Conservation (phyloP, 2,113 vertebrate species). For the Loxodonta africana region DNA sequence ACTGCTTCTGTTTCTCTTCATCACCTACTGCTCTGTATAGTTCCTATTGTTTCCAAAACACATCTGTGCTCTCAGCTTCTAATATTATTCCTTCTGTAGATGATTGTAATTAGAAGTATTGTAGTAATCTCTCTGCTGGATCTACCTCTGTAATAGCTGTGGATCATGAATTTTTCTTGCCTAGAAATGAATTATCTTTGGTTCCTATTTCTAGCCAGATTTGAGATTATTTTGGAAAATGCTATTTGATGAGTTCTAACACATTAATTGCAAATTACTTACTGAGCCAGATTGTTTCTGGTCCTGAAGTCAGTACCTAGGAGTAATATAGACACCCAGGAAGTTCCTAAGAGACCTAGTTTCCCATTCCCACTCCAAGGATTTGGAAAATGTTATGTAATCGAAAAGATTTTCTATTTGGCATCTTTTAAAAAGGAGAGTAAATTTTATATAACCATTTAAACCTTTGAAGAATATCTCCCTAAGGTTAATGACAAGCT, state of each 20-base stretch:
- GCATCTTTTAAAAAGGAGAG: neutral
- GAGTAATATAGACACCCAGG: neutral
- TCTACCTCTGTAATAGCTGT: neutral
- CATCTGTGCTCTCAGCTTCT: neutral
- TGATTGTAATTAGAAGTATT: neutral
- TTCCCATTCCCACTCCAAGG: neutral
- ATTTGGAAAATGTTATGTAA: constrained; percentile 26
- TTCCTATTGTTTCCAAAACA: neutral
- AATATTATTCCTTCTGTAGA: constrained; percentile 12
- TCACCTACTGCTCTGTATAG: neutral
- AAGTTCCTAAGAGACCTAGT: neutral
- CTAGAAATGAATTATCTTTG: neutral
- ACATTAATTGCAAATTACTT: neutral
- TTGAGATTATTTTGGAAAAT: constrained; percentile 35
- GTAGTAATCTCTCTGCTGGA: neutral
- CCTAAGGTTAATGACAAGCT: neutral
- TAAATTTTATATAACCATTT: neutral
- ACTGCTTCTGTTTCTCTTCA: neutral
- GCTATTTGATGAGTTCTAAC: neutral
- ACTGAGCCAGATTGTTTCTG: neutral
- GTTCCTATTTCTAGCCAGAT: neutral
- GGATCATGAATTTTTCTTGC: constrained; percentile 10
- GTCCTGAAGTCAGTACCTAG: neutral
- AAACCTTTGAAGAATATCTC: neutral
- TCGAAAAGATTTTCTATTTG: neutral